Evolutionary conservation across 53 echinoderm and acorn worm genomes (phyloP), one percentile per base, ranked within the genome.

Genomic region (Apostichopus leukothele): DNA sequence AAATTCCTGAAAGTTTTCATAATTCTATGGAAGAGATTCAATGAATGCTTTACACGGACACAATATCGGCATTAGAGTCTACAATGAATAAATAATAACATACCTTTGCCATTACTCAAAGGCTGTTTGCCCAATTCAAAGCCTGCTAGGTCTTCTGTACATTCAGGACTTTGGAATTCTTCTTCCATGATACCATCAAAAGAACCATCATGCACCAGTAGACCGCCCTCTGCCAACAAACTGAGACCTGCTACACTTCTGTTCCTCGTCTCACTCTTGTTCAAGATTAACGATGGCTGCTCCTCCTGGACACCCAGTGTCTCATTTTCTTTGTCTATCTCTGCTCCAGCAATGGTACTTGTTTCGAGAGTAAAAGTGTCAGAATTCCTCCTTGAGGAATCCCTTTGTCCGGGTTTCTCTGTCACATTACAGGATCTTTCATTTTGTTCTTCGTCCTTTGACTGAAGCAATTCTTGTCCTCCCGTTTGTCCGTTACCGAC

Each of bases 131-230:
- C 68, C 61, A 85, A 8, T 25, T 67, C 67, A 7, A 85, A 50
- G 7, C 68, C 68, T 18, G 66, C 85, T 18, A 85, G 67, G 18
- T 85, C 85, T 67, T 85, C 85, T 12, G 85, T 85, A 67, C 85
- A 85, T 9, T 85, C 85, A 63, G 85, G 85, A 51, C 67, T 66
- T 13, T 85, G 68, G 66, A 85, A 85, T 50, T 85, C 85, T 23
- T 85, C 85, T 18, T 85, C 85, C 85, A 85, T 85, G 21, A 85
- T 85, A 4, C 85, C 85, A 66, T 68, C 85, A 19, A 71, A 71
- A 71, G 71, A 71, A 71, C 71, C 14, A 5, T 18, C 71, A 18
- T n/a, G 71, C 1, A 71, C 18, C n/a, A 19, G 18, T 6, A 71
- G 18, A 19, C 39, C 3, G 39, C 39, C 39, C 39, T 39, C 39